Evolutionary conservation across 2,113 vertebrate genomes (phyloP), one percentile per base, ranked within the genome.

Genomic region (Cottus gobio): DNA sequence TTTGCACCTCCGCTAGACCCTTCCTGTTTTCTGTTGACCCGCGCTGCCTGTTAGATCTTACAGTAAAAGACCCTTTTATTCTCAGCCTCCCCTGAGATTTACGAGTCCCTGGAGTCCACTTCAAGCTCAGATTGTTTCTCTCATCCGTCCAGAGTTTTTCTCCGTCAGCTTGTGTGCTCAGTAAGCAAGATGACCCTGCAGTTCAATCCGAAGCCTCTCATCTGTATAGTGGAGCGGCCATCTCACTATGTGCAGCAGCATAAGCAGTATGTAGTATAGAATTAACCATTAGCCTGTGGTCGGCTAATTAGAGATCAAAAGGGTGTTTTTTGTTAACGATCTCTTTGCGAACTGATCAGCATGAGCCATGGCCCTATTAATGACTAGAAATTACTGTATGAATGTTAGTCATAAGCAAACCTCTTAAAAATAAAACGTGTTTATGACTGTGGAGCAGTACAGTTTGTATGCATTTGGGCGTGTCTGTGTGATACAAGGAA

Each of bases 271-370:
- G 20, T 37, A 12, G 28, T 54, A 31, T 31, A 71, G 28, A 71
- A 46, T 81, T 66, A 83, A 52, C 60, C 50, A 36, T 26, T 22
- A 79, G 82, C 71, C 60, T 68, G 57, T 30, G 8, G 1, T 54
- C 34, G 67, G 36, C 34, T 69, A 77, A 85, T 77, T 60, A 57
- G 60, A 79, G 24, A 77, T 75, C 52, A 77, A 20, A 79, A n/a
- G 34, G 42, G n/a, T 60, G 28, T 60, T 28, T 61, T 26, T 15
- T 57, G 11, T 28, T 10, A 31, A 13, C 2, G 1, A 28, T 28
- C 24, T 75, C 7, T 76, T 54, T 72, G 12, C 60, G 18, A 31
- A 15, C 44, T 64, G 48, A 71, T 65, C 66, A 48, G 39, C 4
- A n/a, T 56, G 30, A 60, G 67, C 24, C 22, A 15, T 1, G 22